Conservation (phyloP, 2,888 invertebrate genomes). For the Lepidocyrtoides sp. region DNA sequence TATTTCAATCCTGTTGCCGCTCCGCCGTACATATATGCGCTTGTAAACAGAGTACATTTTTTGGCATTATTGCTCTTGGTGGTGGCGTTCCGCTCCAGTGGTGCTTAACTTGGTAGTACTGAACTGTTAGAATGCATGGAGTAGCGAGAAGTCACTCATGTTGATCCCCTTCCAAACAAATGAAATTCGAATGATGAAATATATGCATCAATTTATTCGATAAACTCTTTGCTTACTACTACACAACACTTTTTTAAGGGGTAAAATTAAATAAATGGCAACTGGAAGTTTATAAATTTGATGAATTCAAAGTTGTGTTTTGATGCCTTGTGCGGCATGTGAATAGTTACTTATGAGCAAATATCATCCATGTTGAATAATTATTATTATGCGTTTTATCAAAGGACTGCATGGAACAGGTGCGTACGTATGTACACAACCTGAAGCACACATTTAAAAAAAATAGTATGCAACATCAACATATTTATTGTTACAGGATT, state of each 20-base stretch:
- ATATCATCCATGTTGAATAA: neutral
- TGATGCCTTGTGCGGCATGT: neutral
- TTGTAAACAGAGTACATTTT: too few relatives aligned
- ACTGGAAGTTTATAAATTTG: too few relatives aligned
- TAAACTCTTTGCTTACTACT: too few relatives aligned
- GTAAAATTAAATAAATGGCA: too few relatives aligned
- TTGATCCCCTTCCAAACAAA: neutral
- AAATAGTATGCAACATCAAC: neutral
- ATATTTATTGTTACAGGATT: neutral
- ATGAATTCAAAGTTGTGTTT: neutral
- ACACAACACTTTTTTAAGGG: too few relatives aligned
- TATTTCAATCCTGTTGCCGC: neutral
- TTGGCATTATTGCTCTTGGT: constrained; percentile 30
- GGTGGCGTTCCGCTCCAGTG: constrained; percentile 69
- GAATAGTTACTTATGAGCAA: neutral
- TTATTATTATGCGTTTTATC: neutral
- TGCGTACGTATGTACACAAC: neutral
- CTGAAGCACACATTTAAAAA: neutral
- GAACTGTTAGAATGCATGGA: neutral
- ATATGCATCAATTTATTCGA: too few relatives aligned
- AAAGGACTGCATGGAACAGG: neutral
- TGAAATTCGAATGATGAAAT: neutral
- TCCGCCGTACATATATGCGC: neutral
- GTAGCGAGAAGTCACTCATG: neutral
- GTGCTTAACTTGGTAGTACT: constrained; percentile 42